These are phyloP conservation scores for Gadopsis marmoratus DNA, from an alignment of 2,797 vertebrate species.

Conservation along the genomic window DNA sequence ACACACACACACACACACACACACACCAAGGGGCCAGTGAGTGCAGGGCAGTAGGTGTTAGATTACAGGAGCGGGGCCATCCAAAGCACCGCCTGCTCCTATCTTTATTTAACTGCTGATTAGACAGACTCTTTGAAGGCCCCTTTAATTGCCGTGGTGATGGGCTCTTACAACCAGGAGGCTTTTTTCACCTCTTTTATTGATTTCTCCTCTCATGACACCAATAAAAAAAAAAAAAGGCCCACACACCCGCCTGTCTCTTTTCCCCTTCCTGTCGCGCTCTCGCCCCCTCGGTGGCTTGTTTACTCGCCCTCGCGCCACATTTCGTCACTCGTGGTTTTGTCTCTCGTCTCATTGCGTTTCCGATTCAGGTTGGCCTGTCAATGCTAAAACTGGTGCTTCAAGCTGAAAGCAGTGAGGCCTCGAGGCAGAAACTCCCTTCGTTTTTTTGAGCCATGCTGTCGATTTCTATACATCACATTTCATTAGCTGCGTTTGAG, in stretches of 20 bases:
- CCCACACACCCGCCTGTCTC: conserved; percentile 49
- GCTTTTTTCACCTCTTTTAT: conserved; percentile 79
- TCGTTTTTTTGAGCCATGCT: not conserved
- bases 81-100: conserved; percentile 79
- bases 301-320: conserved; percentile 21
- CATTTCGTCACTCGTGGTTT: conserved; percentile 29
- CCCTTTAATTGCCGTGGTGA: conserved; percentile 78
- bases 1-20: conserved; percentile 45
- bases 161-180: conserved; percentile 73
- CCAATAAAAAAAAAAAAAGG: conserved; percentile 72
- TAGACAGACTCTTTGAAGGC: conserved; percentile 81
- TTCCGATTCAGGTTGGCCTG: conserved; percentile 7
- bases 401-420: not conserved
- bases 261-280: conserved; percentile 36
- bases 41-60: conserved; percentile 80
- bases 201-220: conserved; percentile 81
- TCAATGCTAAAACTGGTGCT: not conserved
- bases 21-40: conserved; percentile 71
- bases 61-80: conserved; percentile 82
- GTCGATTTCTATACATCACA: conserved; percentile 19
- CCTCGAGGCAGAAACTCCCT: not conserved
- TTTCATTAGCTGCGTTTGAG: conserved; percentile 16
- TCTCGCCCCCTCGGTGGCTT: conserved; percentile 37
- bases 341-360: not conserved
- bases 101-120: conserved; percentile 85